Evolutionary conservation across 2,113 vertebrate species (phyloP).

Genomic region (Atherinomorus stipes): DNA sequence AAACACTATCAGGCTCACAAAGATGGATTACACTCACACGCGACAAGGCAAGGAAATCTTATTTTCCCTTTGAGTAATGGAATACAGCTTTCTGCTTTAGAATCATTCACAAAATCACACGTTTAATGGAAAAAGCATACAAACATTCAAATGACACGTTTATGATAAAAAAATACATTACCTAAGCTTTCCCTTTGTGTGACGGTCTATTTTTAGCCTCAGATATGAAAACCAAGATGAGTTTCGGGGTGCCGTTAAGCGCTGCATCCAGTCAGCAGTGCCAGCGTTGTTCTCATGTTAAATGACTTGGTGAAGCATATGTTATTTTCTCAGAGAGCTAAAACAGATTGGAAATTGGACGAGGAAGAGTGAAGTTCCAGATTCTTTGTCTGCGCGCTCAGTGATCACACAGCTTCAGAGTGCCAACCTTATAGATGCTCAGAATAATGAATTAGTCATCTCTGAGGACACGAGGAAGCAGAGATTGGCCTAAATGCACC

Average conservation of each 20-base stretch:
- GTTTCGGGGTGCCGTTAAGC: not conserved
- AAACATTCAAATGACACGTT: too few species aligned
- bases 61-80: slow-evolving; percentile 16
- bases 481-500: slow-evolving; percentile 64
- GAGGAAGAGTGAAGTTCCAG: slow-evolving; percentile 38
- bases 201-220: not conserved
- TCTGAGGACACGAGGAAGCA: slow-evolving; percentile 56
- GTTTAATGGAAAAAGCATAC: not conserved
- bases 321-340: slow-evolving; percentile 23
- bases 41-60: slow-evolving; percentile 6
- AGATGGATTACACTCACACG: slow-evolving; percentile 17
- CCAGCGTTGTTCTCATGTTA: slow-evolving; percentile 27
- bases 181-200: not conserved
- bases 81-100: not conserved
- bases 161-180: too few species aligned
- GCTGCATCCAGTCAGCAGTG: not conserved
- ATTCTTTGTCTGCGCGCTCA: slow-evolving; percentile 34
- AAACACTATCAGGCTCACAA: slow-evolving; percentile 44
- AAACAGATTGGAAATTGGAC: slow-evolving; percentile 39
- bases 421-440: slow-evolving; percentile 64
- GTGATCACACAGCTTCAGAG: slow-evolving; percentile 57
- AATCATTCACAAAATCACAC: slow-evolving; percentile 12
- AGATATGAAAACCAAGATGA: not conserved
- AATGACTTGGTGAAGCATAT: not conserved
- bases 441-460: slow-evolving; percentile 70